A percentile compares a stretch with the other conserved stretches of the same genome.
Conservation (phyloP, 2,797 vertebrate species). For the Urocyon cinereoargenteus region DNA sequence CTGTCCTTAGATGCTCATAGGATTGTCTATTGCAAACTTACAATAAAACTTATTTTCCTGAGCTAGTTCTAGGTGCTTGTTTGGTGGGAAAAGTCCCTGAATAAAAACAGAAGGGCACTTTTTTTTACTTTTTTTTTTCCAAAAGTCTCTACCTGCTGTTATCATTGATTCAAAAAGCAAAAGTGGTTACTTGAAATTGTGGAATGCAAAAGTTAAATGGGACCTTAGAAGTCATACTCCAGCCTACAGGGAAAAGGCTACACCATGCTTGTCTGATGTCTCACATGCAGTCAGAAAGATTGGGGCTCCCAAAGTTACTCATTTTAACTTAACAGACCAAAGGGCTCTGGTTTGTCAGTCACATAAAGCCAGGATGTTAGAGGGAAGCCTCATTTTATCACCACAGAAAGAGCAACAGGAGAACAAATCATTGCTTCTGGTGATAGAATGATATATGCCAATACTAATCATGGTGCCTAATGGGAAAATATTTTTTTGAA, state of each 20-base stretch:
- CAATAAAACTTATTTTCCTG: background rate
- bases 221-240: background rate
- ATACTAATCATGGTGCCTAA: background rate
- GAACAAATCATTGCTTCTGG: background rate
- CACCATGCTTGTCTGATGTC: background rate
- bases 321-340: background rate
- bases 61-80: background rate
- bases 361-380: background rate
- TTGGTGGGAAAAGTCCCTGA: background rate
- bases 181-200: background rate
- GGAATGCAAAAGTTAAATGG: background rate
- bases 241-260: background rate
- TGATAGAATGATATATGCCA: background rate
- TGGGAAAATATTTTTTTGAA: background rate
- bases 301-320: background rate
- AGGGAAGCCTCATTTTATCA: background rate
- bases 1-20: background rate
- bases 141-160: background rate
- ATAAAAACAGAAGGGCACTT: background rate
- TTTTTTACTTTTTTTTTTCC: background rate
- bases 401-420: background rate
- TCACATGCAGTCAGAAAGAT: background rate
- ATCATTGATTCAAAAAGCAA: background rate
- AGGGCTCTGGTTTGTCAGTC: background rate
- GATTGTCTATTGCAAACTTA: background rate